Evolutionary conservation across 2,888 invertebrate genomes (phyloP), one percentile per base, ranked within the genome.

Genomic region (Drosophila siamana): DNA sequence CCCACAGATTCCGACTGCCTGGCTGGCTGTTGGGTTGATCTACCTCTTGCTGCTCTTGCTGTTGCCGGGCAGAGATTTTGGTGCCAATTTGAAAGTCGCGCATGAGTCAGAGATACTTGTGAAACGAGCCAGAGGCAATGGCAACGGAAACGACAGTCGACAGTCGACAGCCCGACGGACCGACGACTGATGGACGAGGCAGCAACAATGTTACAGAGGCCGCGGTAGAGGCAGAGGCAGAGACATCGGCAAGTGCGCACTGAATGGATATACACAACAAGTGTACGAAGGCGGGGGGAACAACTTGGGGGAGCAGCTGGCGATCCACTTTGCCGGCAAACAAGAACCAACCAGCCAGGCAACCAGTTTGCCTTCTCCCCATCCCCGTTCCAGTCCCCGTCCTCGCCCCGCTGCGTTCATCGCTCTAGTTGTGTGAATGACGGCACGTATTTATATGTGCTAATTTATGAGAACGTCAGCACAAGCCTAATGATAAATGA

Each of bases 81-180:
- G 69, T 67, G 64, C 74, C 71, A 82, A 81, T 86, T 84, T 84
- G 86, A 84, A 84, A 84, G 84, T 85, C 67, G 74, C 62, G 69
- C 64, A 66, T 84, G 87, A 86, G 75, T 84, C 84, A 84, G 69
- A 33, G 54, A 56, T 61, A 44, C 60, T 56, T 47, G 63, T 56
- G 43, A 54, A 30, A 55, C 48, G 46, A 66, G 30, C 11, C 28
- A 40, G 54, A 63, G 68, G 67, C 64, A 68, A 68, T 38, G 52
- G 22, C 48, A 69, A 24, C 68, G 68, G 67, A 68, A 68, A 68
- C 44, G 52, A 7, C 36, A 13, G 30, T 15, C 36, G 15, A 38
- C 13, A 13, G 36, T 13, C 26, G 7, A 2, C 36, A 7, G 30
- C 6, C 5, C 26, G 7, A 7, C 36, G 15, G 30, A 26, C 36